Base-by-base conservation (phyloP, 2,113 vertebrate species). In the Notothenia coriiceps region DNA sequence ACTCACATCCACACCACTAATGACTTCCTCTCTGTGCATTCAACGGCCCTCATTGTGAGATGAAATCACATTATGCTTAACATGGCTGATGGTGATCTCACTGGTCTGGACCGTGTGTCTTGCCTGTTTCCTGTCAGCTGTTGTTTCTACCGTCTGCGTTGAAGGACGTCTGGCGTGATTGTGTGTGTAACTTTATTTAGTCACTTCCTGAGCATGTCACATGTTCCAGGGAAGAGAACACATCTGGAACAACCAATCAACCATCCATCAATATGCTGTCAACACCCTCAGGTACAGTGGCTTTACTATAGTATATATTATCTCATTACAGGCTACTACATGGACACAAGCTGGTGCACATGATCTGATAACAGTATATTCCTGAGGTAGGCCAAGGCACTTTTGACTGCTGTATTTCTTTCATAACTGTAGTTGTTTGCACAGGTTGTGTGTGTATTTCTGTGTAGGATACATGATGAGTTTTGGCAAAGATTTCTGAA, bases 101-200 rank as follows among this genome's bases (percentile, higher is more conserved):
- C 63, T 44, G 74, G 43, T 67, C 74, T 67, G 78, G 80, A 77
- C 43, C 63, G 13, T 56, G 72, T 76, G 75, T 72, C 80, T 74
- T 70, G 66, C 44, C 79, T 57, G 62, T 83, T 88, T 88, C 87
- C 91, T 88, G 87, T 84, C 86, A 88, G 88, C 91, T 88, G 87
- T 54, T 70, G 63, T 83, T 79, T 76, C 78, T 79, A 47, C 29
- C 72, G 33, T 64, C 63, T 22, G 35, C 60, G 74, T 29, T 70
- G 56, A 74, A 56, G 43, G 59, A 79, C 20, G 46, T 77, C 50
- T 78, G 54, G 51, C 59, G 50, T 64, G 70, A 29, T 8, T 4
- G 54, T 15, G 46, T 49, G 9, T 67, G 33, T 47, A 14, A 52
- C 22, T 69, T 25, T 51, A 40, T 64, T 70, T 5, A 56, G 57